phyloP scores from a whole-genome alignment of 1,140 invertebrate genomes.

The Charaxes varanes region DNA sequence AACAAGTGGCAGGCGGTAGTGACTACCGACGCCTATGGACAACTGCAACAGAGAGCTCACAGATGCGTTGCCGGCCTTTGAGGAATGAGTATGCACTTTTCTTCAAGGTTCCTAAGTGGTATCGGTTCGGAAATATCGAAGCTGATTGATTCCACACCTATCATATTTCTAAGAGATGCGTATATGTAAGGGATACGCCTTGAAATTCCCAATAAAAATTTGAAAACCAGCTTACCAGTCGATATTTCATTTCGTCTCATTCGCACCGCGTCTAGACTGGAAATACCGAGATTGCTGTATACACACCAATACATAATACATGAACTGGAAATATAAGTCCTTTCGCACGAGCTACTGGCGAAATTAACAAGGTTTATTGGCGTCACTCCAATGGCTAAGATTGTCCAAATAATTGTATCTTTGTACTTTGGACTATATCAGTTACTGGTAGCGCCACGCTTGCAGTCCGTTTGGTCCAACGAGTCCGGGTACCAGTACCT shows the following conservation, averaged over 20 bases:
- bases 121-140: too few relatives aligned
- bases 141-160: too few relatives aligned
- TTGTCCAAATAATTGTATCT: slow-evolving; percentile 24
- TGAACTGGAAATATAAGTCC: slow-evolving; percentile 59
- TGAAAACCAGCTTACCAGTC: slow-evolving; percentile 45
- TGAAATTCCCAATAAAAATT: slow-evolving; percentile 39
- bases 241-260: slow-evolving; percentile 61
- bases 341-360: slow-evolving; percentile 48
- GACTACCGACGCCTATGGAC: too few relatives aligned
- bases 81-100: too few relatives aligned
- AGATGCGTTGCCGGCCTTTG: too few relatives aligned
- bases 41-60: too few relatives aligned
- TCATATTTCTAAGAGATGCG: too few relatives aligned
- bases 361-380: slow-evolving; percentile 67
- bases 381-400: slow-evolving; percentile 44
- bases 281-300: slow-evolving; percentile 54
- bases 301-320: slow-evolving; percentile 59
- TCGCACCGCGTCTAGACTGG: slow-evolving; percentile 59
- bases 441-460: too few relatives aligned
- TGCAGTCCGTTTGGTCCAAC: too few relatives aligned
- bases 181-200: slow-evolving; percentile 28
- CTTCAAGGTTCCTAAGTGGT: too few relatives aligned
- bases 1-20: not conserved
- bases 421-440: too few relatives aligned
- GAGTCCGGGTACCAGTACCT: too few relatives aligned